Conservation (phyloP, 2,113 vertebrate species). For the Cygnus atratus region DNA sequence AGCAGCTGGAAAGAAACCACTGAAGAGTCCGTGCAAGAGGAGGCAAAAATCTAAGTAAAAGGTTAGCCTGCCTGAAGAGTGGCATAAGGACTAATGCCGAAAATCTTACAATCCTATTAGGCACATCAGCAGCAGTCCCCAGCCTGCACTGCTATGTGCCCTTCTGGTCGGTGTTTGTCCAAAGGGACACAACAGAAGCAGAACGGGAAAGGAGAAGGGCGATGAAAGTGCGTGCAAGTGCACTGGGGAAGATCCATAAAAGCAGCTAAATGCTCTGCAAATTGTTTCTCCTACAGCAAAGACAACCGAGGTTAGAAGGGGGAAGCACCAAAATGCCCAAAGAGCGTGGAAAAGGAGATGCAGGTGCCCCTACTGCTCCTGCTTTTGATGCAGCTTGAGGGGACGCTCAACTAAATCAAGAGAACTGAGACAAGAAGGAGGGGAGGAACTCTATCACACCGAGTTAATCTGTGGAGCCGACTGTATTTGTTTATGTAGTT, state of each 20-base stretch:
- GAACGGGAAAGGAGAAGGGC: background rate
- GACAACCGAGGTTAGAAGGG: background rate
- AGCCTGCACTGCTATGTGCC: rapidly evolving
- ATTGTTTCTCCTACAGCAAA: background rate
- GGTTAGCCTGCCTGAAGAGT: conserved; percentile 42
- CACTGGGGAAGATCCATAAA: background rate
- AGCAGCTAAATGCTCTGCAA: background rate
- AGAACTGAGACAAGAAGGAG: background rate
- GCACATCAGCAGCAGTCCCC: background rate
- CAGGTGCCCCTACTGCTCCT: background rate
- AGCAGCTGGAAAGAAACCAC: conserved; percentile 12
- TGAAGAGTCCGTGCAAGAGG: conserved; percentile 21
- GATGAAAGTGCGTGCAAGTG: rapidly evolving
- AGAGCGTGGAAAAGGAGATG: background rate
- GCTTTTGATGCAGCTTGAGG: background rate
- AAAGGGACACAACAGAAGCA: rapidly evolving
- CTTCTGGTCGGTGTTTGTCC: background rate
- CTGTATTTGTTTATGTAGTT: background rate
- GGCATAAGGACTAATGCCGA: conserved; percentile 36
- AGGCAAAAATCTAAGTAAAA: conserved; percentile 54
- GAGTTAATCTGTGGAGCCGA: background rate
- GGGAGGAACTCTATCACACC: background rate
- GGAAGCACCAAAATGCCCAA: background rate
- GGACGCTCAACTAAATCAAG: background rate
- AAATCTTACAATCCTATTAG: conserved; percentile 58